Evolutionary conservation across 2,888 invertebrate species (phyloP).

Genomic region (Vanessa cardui): DNA sequence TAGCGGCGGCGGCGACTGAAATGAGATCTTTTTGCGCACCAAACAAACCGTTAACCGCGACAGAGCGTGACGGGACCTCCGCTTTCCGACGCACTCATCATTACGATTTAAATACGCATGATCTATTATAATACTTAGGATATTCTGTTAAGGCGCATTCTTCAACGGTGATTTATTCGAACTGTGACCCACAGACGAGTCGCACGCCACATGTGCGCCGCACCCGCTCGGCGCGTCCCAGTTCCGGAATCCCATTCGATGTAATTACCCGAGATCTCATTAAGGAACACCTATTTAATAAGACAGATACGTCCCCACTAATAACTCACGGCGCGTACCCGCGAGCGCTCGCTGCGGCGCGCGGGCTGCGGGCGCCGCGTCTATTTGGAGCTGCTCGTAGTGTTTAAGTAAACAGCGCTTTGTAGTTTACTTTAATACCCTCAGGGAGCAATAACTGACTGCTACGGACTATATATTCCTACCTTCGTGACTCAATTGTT

Average conservation of each 20-base stretch:
- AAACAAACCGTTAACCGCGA: conserved; percentile 43
- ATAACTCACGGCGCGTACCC: conserved; percentile 33
- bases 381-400: neutral
- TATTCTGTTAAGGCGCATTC: neutral
- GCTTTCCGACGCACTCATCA: conserved; percentile 4
- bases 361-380: neutral
- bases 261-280: conserved; percentile 42
- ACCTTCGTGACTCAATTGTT: too few relatives aligned
- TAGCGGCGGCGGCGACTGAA: conserved; percentile 33
- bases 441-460: neutral
- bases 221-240: conserved; percentile 26
- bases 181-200: neutral
- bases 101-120: conserved; percentile 10
- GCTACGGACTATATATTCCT: neutral
- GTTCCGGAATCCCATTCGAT: conserved; percentile 40
- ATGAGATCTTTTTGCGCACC: conserved; percentile 30
- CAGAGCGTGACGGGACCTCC: conserved; percentile 34
- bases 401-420: conserved; percentile 6
- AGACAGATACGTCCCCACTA: conserved; percentile 37
- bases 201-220: conserved; percentile 38
- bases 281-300: conserved; percentile 39
- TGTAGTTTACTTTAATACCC: conserved; percentile 2
- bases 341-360: conserved; percentile 8
- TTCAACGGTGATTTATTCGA: neutral
- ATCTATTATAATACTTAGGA: conserved; percentile 3